These are phyloP conservation scores for Lordiphosa collinella DNA, from an alignment of 1,140 invertebrate species.

Conservation along the genomic window DNA sequence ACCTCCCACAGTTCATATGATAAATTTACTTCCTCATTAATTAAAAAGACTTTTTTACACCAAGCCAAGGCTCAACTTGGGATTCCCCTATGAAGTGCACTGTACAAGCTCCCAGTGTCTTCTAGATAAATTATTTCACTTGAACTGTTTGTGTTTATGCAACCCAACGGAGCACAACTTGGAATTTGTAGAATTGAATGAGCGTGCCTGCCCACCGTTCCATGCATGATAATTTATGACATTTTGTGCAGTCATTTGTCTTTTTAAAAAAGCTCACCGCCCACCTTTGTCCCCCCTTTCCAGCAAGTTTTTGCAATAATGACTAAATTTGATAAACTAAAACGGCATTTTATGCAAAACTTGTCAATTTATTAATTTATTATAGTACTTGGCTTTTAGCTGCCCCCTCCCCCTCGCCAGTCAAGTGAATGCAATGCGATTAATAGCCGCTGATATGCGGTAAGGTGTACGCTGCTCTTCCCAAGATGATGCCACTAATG, in stretches of 20 bases:
- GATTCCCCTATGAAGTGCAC: too few relatives aligned
- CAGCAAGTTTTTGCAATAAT: too few relatives aligned
- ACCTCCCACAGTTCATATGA: too few relatives aligned
- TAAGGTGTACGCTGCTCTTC: constrained; percentile 44
- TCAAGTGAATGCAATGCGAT: constrained; percentile 67
- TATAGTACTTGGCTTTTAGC: constrained; percentile 44
- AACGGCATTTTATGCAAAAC: constrained; percentile 63
- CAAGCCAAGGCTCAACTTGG: too few relatives aligned
- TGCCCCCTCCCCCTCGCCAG: constrained; percentile 17
- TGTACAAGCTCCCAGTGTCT: too few relatives aligned
- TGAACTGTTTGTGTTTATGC: constrained; percentile 1
- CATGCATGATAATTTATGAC: constrained; percentile 59
- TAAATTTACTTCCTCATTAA: too few relatives aligned
- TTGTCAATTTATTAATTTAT: constrained; percentile 74
- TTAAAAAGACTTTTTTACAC: too few relatives aligned
- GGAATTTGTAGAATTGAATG: constrained; percentile 19
- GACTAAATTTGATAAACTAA: constrained; percentile 65
- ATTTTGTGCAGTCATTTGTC: constrained; percentile 62
- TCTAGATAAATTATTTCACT: too few relatives aligned
- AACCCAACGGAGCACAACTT: constrained; percentile 29
- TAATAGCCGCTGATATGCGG: constrained; percentile 40
- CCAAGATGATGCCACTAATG: constrained; percentile 44
- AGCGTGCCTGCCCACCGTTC: constrained; percentile 6
- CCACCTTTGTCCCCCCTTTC: constrained; percentile 6
- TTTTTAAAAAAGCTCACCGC: constrained; percentile 15